Conservation (phyloP, 1,140 invertebrate genomes). For the Orchestia grillus region DNA sequence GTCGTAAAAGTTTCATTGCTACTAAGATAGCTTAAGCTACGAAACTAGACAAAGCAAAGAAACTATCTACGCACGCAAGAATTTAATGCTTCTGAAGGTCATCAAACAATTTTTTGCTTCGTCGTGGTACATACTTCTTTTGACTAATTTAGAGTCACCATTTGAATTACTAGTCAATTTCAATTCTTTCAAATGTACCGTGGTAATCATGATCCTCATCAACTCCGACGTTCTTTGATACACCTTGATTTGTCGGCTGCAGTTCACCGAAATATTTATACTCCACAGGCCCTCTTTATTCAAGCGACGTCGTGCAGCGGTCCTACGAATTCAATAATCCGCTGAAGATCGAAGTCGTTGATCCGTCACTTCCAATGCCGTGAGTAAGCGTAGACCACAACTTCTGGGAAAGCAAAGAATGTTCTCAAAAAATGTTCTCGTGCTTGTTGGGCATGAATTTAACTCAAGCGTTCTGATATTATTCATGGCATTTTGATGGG, state of each 20-base stretch:
- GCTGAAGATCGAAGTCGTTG: conserved; percentile 27
- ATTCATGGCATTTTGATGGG: not conserved
- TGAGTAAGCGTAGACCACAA: not conserved
- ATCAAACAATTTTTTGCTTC: not conserved
- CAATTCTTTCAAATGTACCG: not conserved
- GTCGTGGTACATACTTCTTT: too few species aligned
- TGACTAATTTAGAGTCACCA: too few species aligned
- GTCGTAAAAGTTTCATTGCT: not conserved
- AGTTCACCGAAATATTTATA: not conserved
- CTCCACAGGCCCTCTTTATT: conserved; percentile 56
- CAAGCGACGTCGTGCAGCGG: conserved; percentile 60
- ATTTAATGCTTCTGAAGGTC: not conserved
- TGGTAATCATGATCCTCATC: not conserved
- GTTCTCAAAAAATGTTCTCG: too few species aligned
- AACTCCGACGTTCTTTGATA: not conserved
- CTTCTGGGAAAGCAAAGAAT: not conserved
- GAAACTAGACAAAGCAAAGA: not conserved
- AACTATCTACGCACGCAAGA: not conserved
- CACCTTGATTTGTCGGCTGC: not conserved
- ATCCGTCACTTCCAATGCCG: not conserved
- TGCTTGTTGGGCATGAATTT: not conserved
- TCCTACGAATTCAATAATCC: conserved; percentile 67
- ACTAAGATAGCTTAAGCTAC: not conserved
- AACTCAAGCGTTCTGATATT: not conserved
- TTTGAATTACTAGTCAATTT: not conserved